Base-by-base conservation (phyloP, 2,888 invertebrate species). In the Macrosoma leucophasiata region DNA sequence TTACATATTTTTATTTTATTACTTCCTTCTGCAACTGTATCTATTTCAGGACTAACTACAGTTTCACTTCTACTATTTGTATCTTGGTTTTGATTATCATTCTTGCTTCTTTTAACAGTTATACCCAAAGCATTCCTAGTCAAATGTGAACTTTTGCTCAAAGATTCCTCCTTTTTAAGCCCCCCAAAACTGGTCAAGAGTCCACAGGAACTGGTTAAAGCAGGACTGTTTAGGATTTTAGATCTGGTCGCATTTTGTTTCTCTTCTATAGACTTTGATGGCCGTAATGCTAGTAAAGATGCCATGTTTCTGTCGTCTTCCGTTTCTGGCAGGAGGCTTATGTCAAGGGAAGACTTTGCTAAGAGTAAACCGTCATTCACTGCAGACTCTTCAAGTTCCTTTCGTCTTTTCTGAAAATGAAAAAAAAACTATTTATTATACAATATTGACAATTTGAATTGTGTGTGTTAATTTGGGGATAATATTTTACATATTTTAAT, bases 301-400 rank as follows among this genome's bases (percentile, higher is more conserved):
- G 97, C 97, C 71, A 95, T 82, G 61, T 89, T 89, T 31, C 87
- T 86, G 61, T 97, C 97, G 39, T 95, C 93, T 31, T 90, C 89
- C 11, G 85, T 86, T 71, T 97, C 97, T 1, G 91, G 89, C 0
- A 96, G 74, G 3, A 97, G 82, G 5, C 87, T 78, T 22, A 97
- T 92, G 53, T 91, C 88, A 11, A 97, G 75, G 9, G 94, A 92
- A 14, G 90, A 89, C 63, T 90, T 94, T 23, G 89, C 87, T 24
- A 95, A 69, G 5, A 97, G 77, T 7, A 87, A 84, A 30, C 88
- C 85, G 57, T 96, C 95, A 27, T 87, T 79, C 4, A 88, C 88
- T 48, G 89, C 87, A 24, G 88, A 81, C 11, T 86, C 86, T 62
- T 93, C 91, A 1, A 93, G 55, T 58, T 93, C 92, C 53, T 91